phyloP scores from a whole-genome alignment of 2,797 vertebrate genomes.

The Halcyon leucocephala region DNA sequence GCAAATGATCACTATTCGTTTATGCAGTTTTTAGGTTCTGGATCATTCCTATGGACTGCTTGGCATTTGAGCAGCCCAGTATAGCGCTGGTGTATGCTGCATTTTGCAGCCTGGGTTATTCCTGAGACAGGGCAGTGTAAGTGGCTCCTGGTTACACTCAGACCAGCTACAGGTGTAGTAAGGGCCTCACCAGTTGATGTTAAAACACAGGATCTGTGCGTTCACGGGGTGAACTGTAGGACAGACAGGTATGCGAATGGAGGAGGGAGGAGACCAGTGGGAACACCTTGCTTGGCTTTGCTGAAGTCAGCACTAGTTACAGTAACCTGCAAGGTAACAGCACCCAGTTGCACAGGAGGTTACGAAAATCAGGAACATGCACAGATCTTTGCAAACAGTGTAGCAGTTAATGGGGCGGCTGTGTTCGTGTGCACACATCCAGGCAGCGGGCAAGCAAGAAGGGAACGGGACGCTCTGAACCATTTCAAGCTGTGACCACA shows the following conservation, averaged over 20 bases:
- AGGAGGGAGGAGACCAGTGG: background rate
- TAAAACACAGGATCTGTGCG: background rate
- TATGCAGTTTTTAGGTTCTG: background rate
- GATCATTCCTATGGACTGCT: background rate
- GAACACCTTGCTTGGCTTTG: background rate
- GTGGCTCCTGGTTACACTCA: background rate
- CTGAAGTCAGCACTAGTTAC: background rate
- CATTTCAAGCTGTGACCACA: background rate
- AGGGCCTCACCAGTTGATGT: background rate
- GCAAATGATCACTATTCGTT: accelerated
- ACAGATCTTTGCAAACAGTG: background rate
- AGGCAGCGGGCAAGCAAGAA: background rate
- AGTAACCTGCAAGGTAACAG: background rate
- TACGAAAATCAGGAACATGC: accelerated
- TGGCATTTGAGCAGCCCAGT: background rate
- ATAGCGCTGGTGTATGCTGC: background rate
- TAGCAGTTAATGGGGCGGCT: background rate
- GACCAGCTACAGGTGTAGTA: background rate
- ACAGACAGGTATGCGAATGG: background rate
- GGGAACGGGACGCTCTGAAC: background rate
- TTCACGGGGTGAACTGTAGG: background rate
- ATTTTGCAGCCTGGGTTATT: background rate
- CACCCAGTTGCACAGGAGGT: background rate
- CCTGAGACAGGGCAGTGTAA: background rate
- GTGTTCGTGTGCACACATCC: background rate